A percentile compares a stretch with the other conserved stretches of the same genome.
phyloP scores from a whole-genome alignment of 2,888 invertebrate species.

The Tromatobia lineatoria region DNA sequence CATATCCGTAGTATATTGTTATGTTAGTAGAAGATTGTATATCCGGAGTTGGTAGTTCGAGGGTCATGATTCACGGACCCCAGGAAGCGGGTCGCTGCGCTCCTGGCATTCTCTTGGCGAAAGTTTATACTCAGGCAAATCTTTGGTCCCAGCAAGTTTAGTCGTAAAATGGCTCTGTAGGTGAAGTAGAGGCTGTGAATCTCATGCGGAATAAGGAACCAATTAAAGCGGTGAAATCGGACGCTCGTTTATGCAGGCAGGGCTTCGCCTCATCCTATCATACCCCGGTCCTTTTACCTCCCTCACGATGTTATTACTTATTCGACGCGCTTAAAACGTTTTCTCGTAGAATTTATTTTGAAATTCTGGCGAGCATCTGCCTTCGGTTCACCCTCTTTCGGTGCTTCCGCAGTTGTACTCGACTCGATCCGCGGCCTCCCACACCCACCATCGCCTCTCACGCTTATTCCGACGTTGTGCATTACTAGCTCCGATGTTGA shows the following conservation, averaged over 20 bases:
- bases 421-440: conserved; percentile 18
- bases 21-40: conserved; percentile 50
- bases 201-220: conserved; percentile 75
- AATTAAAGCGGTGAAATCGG: conserved; percentile 83
- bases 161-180: conserved; percentile 72
- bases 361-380: conserved; percentile 83
- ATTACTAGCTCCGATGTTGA: conserved; percentile 22
- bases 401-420: conserved; percentile 26
- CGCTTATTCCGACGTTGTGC: conserved; percentile 50
- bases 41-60: conserved; percentile 49
- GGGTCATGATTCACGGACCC: conserved; percentile 64
- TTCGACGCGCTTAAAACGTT: conserved; percentile 78
- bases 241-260: conserved; percentile 78
- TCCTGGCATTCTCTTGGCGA: conserved; percentile 47
- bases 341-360: conserved; percentile 80
- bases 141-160: conserved; percentile 71
- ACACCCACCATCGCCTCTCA: conserved; percentile 19
- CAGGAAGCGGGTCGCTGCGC: neutral
- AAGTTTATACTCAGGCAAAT: conserved; percentile 18
- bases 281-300: conserved; percentile 11
- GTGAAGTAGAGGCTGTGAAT: conserved; percentile 58
- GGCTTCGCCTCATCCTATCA: conserved; percentile 42
- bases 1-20: conserved; percentile 7
- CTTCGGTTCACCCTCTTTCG: conserved; percentile 75
- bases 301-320: conserved; percentile 80